Percentiles rank a stretch among this genome's conserved stretches.
phyloP scores from a whole-genome alignment of 2,113 vertebrate genomes.

The Tragelaphus buxtoni region DNA sequence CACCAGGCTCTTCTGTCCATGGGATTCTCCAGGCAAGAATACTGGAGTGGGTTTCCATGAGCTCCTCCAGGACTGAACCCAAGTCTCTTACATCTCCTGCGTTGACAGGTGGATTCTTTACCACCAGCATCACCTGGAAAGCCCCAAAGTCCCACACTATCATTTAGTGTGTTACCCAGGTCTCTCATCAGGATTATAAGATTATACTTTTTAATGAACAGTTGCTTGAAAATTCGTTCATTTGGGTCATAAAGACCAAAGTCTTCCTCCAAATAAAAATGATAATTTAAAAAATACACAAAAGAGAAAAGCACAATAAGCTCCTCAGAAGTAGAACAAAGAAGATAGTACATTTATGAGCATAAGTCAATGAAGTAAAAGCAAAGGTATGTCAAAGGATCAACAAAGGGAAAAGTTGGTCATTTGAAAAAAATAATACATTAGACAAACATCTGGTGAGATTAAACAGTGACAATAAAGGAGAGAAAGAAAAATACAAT shows the following conservation, averaged over 20 bases:
- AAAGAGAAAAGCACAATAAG: not conserved
- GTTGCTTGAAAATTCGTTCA: conserved; percentile 4
- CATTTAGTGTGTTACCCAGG: not conserved
- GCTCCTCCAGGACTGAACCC: not conserved
- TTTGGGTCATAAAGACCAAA: not conserved
- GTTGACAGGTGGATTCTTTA: not conserved
- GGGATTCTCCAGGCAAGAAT: not conserved
- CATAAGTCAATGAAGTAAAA: not conserved
- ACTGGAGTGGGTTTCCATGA: not conserved
- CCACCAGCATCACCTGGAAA: not conserved
- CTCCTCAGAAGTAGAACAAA: not conserved
- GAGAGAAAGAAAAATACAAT: not conserved
- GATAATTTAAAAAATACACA: not conserved
- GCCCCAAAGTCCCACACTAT: not conserved
- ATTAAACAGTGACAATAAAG: not conserved
- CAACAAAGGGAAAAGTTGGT: not conserved
- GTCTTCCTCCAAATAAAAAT: not conserved
- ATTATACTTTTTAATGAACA: not conserved
- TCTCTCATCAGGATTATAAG: not conserved
- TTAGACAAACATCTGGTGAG: not conserved
- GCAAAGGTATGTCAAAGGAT: not conserved
- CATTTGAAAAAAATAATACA: not conserved
- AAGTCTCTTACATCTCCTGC: not conserved
- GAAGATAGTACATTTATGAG: not conserved
- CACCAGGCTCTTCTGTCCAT: not conserved